Evolutionary conservation across 2,888 invertebrate genomes (phyloP), one percentile per base, ranked within the genome.

Genomic region (Sturmia bella): DNA sequence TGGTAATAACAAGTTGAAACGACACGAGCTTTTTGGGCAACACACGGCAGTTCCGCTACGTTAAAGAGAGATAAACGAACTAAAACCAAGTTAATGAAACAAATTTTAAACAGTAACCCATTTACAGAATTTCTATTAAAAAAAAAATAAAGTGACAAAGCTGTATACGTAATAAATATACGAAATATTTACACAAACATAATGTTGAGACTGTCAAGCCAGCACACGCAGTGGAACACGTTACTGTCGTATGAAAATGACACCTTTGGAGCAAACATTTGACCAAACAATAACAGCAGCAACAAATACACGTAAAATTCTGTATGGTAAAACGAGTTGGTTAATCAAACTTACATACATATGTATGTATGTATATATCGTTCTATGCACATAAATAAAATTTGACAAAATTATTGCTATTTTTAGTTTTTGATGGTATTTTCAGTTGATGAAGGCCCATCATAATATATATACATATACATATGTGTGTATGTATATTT

Each of bases 341-440:
- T 41, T 17, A 57, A 37, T 24, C 74, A 64, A 54, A 48, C 39
- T 63, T 57, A 56, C 6, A 45, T 15, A 45, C 4, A 32, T 32
- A 32, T 7, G 6, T 7, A 32, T 32, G 27, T 27, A 27, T 27
- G 27, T 27, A 27, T n/a, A n/a, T n/a, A n/a, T n/a, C 39, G 11
- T 39, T 39, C 11, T 12, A 13, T 43, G 7, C 7, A 45, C 5
- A 39, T 43, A 68, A 80, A 76, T 63, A 27, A 76, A 63, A 56
- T 73, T 73, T 77, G 63, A 77, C 80, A 77, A 77, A 73, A 73
- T 68, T 57, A 72, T 81, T 61, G 73, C 81, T 56, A 27, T 77
- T 17, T 80, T 59, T 41, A 32, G 57, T 37, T 52, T 39, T 70
- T 50, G 48, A n/a, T 48, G 63, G 63, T 52, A 27, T 27, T 43